Base-by-base conservation (phyloP, 2,888 invertebrate genomes). In the Macaria liturata region DNA sequence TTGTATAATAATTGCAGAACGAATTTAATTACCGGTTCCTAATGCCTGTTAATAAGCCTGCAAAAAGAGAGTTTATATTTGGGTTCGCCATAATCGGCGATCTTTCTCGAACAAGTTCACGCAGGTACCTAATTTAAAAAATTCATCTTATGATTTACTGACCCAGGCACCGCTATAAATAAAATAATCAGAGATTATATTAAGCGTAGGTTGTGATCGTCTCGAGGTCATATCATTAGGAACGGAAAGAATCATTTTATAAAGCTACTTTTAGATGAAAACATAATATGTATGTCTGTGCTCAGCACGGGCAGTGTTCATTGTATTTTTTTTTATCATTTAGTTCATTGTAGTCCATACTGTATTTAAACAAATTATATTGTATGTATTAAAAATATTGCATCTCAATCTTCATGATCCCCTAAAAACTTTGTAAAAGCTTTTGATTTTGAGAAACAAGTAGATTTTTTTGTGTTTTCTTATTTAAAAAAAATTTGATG, bases 191-290 rank as follows among this genome's bases (percentile, higher is more conserved):
- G 37, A 31, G 45, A 8, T 49, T 56, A 55, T 60, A 60, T 60
- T 60, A 46, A 49, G 52, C 55, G 59, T 59, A 53, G 56, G 60
- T 46, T 9, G 40, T 44, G 48, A 20, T 42, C 30, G 53, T 56
- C 60, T 56, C 55, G 60, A 60, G 60, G 56, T 60, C 60, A 46
- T 51, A 40, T 47, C 40, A 48, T 54, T 51, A 54, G 34, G 34
- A 53, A 31, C 48, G 32, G 52, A 48, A 53, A 57, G 48, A 45
- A 49, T 37, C 39, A 9, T 8, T 9, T 42, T 44, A 51, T 44
- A 20, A 42, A 32, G 32, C 32, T 9, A 32, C 8, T 7, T 9
- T 42, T 42, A 42, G 5, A 32, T 42, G 6, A 30, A n/a, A 32
- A 42, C 8, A 39, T 39, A 9, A 4, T 39, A 9, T 4, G 39